These are phyloP conservation scores for Alectoris magna DNA, from an alignment of 2,797 vertebrate genomes.

Conservation along the genomic window DNA sequence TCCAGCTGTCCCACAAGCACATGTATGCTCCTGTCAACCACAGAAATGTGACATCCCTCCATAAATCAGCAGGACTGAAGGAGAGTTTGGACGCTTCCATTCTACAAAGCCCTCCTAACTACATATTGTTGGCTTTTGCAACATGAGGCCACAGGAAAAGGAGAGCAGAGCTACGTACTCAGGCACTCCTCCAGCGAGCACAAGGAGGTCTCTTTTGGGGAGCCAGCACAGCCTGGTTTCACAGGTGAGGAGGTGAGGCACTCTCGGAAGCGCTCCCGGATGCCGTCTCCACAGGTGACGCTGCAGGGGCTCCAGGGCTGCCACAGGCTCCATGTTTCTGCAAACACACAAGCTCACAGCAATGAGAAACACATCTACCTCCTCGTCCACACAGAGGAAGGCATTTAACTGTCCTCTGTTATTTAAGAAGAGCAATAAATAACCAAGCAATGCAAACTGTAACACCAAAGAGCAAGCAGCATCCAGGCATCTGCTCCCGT, in stretches of 20 bases:
- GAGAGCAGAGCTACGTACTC: conserved; percentile 78
- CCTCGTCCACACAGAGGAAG: background rate
- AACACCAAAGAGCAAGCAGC: background rate
- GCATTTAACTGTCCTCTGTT: background rate
- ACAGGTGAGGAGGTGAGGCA: conserved; percentile 85
- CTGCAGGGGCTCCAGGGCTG: conserved; percentile 94
- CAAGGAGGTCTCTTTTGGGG: conserved; percentile 85
- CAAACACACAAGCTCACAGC: conserved; percentile 63
- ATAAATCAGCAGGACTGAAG: background rate
- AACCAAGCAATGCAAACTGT: background rate
- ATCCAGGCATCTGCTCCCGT: background rate
- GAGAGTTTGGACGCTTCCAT: background rate
- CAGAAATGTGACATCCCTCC: background rate
- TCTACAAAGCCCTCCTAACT: background rate
- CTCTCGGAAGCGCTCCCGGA: conserved; percentile 88
- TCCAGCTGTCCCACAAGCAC: background rate
- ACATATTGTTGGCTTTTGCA: background rate
- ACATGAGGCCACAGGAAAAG: fast-evolving
- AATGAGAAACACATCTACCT: background rate
- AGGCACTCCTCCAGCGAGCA: conserved; percentile 93
- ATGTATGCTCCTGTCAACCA: background rate
- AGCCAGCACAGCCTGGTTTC: conserved; percentile 83
- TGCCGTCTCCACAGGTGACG: conserved; percentile 90
- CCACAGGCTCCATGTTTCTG: conserved; percentile 93
- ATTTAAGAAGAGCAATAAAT: background rate